phyloP scores from a whole-genome alignment of 2,797 vertebrate species.

The Chelonia mydas region DNA sequence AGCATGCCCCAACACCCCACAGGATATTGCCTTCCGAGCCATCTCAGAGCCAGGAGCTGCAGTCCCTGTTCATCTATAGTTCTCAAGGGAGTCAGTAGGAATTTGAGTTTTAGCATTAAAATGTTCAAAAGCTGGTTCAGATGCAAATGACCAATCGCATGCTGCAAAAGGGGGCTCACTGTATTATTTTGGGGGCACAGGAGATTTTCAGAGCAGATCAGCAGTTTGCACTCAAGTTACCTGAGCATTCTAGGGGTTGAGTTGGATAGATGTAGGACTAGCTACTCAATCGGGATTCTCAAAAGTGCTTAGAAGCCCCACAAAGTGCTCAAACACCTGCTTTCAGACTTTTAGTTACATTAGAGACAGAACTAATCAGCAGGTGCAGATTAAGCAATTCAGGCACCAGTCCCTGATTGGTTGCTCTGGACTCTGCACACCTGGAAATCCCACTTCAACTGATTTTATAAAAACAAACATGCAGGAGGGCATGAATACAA shows the following conservation, averaged over 20 bases:
- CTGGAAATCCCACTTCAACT: not conserved
- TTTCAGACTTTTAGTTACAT: not conserved
- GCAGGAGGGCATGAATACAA: not conserved
- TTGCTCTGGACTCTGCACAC: not conserved
- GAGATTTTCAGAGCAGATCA: not conserved
- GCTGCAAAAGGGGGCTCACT: not conserved
- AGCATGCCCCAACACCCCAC: not conserved
- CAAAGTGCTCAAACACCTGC: not conserved
- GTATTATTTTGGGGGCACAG: not conserved
- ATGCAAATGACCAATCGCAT: not conserved
- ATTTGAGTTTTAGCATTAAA: slow-evolving; percentile 12
- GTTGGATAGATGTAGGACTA: not conserved
- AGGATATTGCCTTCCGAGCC: not conserved
- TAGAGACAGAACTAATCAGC: not conserved
- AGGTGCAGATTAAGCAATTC: not conserved
- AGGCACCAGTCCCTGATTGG: not conserved
- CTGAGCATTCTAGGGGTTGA: not conserved
- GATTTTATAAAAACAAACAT: not conserved
- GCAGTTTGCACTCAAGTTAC: not conserved
- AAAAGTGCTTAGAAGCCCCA: not conserved
- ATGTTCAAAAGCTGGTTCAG: not conserved
- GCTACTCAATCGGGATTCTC: not conserved
- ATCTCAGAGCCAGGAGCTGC: not conserved
- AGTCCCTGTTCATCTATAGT: slow-evolving; percentile 1
- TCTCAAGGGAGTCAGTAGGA: slow-evolving; percentile 3